phyloP scores from a whole-genome alignment of 2,113 vertebrate species.

The Bubo scandiacus region DNA sequence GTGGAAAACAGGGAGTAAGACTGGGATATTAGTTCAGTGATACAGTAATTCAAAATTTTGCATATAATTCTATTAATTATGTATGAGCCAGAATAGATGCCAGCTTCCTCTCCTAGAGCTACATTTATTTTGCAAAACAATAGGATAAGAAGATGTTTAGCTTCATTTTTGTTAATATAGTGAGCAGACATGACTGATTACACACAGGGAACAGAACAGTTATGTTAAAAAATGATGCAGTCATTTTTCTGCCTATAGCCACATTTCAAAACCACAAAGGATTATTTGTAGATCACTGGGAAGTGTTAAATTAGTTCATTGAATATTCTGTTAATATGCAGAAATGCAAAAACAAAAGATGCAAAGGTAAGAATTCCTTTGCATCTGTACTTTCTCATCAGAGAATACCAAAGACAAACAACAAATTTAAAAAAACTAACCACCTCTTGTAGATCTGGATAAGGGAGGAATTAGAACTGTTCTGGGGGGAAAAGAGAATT shows the following conservation, averaged over 20 bases:
- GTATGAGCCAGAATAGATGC: conserved; percentile 1
- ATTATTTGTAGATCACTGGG: conserved; percentile 64
- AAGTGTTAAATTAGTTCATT: conserved; percentile 67
- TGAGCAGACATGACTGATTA: conserved; percentile 57
- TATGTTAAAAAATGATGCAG: conserved; percentile 42
- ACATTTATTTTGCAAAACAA: conserved; percentile 56
- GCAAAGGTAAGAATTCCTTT: conserved; percentile 35
- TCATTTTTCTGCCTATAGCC: conserved; percentile 53
- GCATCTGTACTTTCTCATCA: conserved; percentile 24
- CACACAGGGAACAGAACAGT: conserved; percentile 28
- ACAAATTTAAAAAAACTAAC: neutral
- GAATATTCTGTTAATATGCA: conserved; percentile 61
- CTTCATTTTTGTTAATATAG: conserved; percentile 62
- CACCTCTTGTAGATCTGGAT: neutral
- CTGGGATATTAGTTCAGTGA: neutral
- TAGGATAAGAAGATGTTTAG: conserved; percentile 50
- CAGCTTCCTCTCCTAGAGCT: conserved; percentile 35
- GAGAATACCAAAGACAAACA: conserved; percentile 34
- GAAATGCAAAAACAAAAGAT: conserved; percentile 43
- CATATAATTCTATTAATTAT: conserved; percentile 46
- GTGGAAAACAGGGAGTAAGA: neutral
- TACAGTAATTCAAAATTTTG: neutral
- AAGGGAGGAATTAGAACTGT: neutral
- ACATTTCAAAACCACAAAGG: conserved; percentile 56
- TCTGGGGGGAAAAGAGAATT: neutral